A percentile compares a stretch with the other conserved stretches of the same genome.
These are phyloP conservation scores for Acanthopagrus latus DNA, from an alignment of 2,797 vertebrate species.

Conservation along the genomic window DNA sequence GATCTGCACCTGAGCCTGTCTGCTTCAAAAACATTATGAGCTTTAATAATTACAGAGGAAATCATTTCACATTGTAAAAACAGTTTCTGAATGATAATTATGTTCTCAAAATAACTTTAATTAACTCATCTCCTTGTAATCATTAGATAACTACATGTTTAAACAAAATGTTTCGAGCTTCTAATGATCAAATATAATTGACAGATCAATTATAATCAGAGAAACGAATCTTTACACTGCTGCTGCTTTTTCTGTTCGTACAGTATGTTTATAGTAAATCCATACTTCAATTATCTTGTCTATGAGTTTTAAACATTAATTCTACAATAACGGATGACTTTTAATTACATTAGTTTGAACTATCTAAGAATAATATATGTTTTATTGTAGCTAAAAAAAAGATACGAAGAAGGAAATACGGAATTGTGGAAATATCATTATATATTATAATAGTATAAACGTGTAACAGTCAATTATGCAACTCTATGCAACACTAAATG, in stretches of 20 bases:
- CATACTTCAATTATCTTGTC: neutral
- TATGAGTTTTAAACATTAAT: neutral
- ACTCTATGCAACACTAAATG: too few relatives aligned
- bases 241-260: neutral
- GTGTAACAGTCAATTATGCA: neutral
- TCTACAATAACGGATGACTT: neutral
- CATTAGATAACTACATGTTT: neutral
- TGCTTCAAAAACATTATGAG: too few relatives aligned
- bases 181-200: neutral
- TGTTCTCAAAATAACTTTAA: too few relatives aligned
- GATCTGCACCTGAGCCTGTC: too few relatives aligned
- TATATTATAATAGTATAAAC: neutral
- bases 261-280: neutral
- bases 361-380: neutral
- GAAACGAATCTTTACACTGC: neutral
- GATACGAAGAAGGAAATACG: too few relatives aligned
- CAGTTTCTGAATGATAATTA: too few relatives aligned
- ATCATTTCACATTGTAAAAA: too few relatives aligned
- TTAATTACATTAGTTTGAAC: neutral
- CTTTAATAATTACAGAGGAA: too few relatives aligned
- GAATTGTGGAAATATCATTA: neutral
- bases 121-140: neutral
- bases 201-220: neutral
- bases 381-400: neutral
- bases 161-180: neutral